Evolutionary conservation across 2,888 invertebrate species (phyloP), one percentile per base, ranked within the genome.

Genomic region (Plagodis dolabraria): DNA sequence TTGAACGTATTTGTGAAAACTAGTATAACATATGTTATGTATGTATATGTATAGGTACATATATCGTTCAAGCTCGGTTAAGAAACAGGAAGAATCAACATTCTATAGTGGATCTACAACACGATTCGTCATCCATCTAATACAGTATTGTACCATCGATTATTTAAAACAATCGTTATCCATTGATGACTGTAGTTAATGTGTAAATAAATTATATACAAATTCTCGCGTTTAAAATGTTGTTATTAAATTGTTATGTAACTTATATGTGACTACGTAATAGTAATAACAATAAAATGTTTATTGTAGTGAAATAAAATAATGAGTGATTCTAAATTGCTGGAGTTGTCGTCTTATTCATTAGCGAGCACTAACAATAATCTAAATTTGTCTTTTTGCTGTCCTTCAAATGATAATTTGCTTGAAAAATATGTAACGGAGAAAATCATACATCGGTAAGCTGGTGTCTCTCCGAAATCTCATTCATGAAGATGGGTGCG

Each of bases 1-100:
- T 63, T 59, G 56, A 47, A 59, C 49, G 59, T 57, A 63, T 63
- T 59, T 56, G 58, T 56, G 53, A 53, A 59, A 63, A 48, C 62
- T 47, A 45, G 42, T 47, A 22, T 22, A 22, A 22, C 22, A 22
- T 22, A 51, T 51, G 62, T 54, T 54, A 48, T 45, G 48, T n/a
- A n/a, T n/a, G n/a, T n/a, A n/a, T n/a, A n/a, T n/a, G n/a, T 49
- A 57, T 51, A 22, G 22, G 22, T 22, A n/a, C n/a, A n/a, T n/a
- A 57, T 12, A 7, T 22, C 38, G 47, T 40, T 52, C 52, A n/a
- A 33, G 11, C 46, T 10, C 6, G 44, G 50, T 51, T 11, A 47
- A 52, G n/a, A 45, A 53, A 47, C 38, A 54, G 53, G 58, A 58
- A 53, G 53, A 38, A 48, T 6, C n/a, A 34, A 53, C 45, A 53